phyloP scores from a whole-genome alignment of 2,797 vertebrate genomes.

The Sebastiscus albofasciatus region DNA sequence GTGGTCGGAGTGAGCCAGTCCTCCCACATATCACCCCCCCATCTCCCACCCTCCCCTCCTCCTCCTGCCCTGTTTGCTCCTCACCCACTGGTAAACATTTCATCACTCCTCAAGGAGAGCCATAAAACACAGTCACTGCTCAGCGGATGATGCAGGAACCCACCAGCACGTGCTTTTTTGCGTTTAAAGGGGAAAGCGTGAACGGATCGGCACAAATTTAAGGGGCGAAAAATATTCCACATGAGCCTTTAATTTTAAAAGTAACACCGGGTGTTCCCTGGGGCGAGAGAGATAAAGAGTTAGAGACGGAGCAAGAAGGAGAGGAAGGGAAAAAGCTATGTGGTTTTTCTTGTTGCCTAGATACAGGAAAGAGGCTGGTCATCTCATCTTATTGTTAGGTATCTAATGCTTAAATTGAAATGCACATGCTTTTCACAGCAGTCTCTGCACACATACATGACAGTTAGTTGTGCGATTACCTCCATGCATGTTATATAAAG shows the following conservation, averaged over 20 bases:
- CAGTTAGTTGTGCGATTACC: neutral
- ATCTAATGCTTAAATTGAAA: constrained; percentile 54
- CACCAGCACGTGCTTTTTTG: constrained; percentile 13
- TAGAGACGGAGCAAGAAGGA: constrained; percentile 13
- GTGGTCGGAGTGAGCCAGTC: constrained; percentile 35
- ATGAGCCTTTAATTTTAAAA: constrained; percentile 43
- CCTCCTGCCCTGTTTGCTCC: constrained; percentile 44
- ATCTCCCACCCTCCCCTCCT: neutral
- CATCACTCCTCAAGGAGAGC: constrained; percentile 79
- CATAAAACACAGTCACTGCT: constrained; percentile 58
- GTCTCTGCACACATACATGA: neutral
- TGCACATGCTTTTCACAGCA: constrained; percentile 23
- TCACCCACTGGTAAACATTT: constrained; percentile 75
- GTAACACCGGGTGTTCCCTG: constrained; percentile 40
- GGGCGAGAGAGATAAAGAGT: constrained; percentile 30
- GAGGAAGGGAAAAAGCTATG: constrained; percentile 38
- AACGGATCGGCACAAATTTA: neutral
- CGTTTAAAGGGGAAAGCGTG: constrained; percentile 12
- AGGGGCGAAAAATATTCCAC: neutral
- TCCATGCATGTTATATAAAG: neutral
- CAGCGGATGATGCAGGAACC: constrained; percentile 42
- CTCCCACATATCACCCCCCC: constrained; percentile 44
- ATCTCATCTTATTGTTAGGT: constrained; percentile 49
- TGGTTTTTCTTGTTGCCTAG: constrained; percentile 79
- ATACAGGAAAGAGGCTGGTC: constrained; percentile 62